phyloP scores from a whole-genome alignment of 2,113 vertebrate species.

The Butorides virescens region DNA sequence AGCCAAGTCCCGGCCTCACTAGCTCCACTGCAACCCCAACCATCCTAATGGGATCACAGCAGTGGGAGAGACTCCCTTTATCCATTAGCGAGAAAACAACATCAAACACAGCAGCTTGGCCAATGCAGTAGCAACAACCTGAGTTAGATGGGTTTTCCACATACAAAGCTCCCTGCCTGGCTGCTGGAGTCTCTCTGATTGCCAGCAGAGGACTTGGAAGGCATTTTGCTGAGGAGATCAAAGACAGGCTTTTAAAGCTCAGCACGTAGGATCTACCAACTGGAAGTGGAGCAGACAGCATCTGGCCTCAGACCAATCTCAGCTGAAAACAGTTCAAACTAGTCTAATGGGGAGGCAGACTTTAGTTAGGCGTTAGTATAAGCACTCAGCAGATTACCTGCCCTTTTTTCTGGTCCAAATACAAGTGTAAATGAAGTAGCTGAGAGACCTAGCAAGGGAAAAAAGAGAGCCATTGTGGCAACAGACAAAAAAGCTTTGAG shows the following conservation, averaged over 20 bases:
- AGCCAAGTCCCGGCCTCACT: background rate
- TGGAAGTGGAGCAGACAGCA: slow-evolving; percentile 4
- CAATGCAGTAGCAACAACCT: background rate
- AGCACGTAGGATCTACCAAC: background rate
- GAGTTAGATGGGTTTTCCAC: slow-evolving; percentile 16
- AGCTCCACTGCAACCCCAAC: background rate
- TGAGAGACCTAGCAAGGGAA: slow-evolving; percentile 78
- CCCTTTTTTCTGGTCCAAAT: slow-evolving; percentile 78
- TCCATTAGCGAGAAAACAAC: background rate
- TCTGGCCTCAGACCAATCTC: background rate
- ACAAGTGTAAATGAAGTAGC: slow-evolving; percentile 76
- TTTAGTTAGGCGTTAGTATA: slow-evolving; percentile 62
- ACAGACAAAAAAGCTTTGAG: background rate
- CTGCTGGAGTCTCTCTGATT: background rate
- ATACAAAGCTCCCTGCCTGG: slow-evolving; percentile 13
- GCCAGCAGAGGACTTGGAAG: slow-evolving; percentile 16
- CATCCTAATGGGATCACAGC: background rate
- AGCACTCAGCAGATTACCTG: slow-evolving; percentile 79
- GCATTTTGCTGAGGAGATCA: background rate
- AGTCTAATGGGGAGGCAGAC: background rate
- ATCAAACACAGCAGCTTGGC: background rate
- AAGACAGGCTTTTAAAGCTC: background rate
- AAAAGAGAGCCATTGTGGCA: slow-evolving; percentile 68
- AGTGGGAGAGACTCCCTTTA: background rate
- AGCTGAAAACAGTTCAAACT: background rate